Conservation (phyloP, 1,140 invertebrate species). For the Drosophila persimilis region DNA sequence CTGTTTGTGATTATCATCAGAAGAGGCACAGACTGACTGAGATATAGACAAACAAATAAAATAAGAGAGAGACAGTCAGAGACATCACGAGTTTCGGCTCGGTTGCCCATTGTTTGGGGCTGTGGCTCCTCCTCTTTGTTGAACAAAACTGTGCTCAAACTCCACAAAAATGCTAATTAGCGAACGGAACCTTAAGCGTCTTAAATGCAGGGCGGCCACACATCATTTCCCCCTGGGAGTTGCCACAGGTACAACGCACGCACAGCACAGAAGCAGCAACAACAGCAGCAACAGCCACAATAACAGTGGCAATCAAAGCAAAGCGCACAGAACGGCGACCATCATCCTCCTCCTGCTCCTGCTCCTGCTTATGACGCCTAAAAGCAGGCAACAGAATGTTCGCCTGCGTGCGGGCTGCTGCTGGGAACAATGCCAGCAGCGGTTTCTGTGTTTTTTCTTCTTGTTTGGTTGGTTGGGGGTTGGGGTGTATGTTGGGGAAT, state of each 20-base stretch:
- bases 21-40: slow-evolving; percentile 3
- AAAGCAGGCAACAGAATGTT: slow-evolving; percentile 53
- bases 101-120: slow-evolving; percentile 19
- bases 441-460: slow-evolving; percentile 16
- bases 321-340: slow-evolving; percentile 21
- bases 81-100: slow-evolving; percentile 37
- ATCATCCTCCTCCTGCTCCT: too few relatives aligned
- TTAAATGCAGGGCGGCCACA: slow-evolving; percentile 55
- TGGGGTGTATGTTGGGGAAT: background rate
- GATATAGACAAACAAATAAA: background rate
- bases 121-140: slow-evolving; percentile 1
- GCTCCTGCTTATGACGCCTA: slow-evolving; percentile 19
- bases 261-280: too few relatives aligned
- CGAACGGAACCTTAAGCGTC: slow-evolving; percentile 59
- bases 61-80: slow-evolving; percentile 5
- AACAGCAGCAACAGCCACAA: slow-evolving; percentile 29
- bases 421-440: slow-evolving; percentile 60
- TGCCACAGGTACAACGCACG: slow-evolving; percentile 55
- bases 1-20: slow-evolving; percentile 67
- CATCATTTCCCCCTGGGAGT: slow-evolving; percentile 64
- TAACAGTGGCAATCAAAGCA: slow-evolving; percentile 60
- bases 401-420: slow-evolving; percentile 54
- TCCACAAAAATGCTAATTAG: slow-evolving; percentile 66
- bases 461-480: background rate
- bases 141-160: slow-evolving; percentile 10